Conservation (phyloP, 2,888 invertebrate genomes). For the Ypsolopha sequella region DNA sequence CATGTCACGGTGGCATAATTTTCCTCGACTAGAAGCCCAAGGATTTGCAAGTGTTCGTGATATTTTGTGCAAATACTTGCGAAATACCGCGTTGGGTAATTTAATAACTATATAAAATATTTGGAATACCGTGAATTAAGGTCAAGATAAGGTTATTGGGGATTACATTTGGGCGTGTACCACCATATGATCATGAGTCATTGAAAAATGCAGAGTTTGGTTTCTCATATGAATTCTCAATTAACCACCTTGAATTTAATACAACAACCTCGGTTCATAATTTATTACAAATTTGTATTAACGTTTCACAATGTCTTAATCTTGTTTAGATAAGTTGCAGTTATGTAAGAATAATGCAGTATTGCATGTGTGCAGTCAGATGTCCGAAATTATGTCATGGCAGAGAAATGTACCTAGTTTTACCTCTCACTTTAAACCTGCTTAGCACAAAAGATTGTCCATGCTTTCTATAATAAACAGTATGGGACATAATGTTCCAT, state of each 20-base stretch:
- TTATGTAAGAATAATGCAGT: not conserved
- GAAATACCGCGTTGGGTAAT: too few relatives aligned
- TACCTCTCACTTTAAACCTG: too few relatives aligned
- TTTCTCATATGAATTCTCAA: not conserved
- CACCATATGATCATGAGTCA: not conserved
- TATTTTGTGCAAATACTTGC: too few relatives aligned
- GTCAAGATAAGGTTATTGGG: not conserved
- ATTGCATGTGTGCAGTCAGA: too few relatives aligned
- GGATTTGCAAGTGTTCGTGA: not conserved
- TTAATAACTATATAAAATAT: not conserved
- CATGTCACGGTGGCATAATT: conserved; percentile 15
- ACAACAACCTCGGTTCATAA: not conserved
- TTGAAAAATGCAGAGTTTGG: too few relatives aligned
- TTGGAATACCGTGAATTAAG: not conserved
- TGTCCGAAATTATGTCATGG: too few relatives aligned
- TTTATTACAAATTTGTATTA: not conserved
- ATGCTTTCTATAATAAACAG: too few relatives aligned
- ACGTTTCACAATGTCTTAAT: not conserved
- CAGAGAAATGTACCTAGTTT: too few relatives aligned
- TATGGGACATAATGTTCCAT: too few relatives aligned
- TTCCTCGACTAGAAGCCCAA: conserved; percentile 13
- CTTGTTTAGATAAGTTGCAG: not conserved
- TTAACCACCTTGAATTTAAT: not conserved
- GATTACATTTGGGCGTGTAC: too few relatives aligned
- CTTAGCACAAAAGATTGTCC: too few relatives aligned